A percentile compares a stretch with the other conserved stretches of the same genome.
Conservation (phyloP, 2,888 invertebrate species). For the Cotesia congregata region DNA sequence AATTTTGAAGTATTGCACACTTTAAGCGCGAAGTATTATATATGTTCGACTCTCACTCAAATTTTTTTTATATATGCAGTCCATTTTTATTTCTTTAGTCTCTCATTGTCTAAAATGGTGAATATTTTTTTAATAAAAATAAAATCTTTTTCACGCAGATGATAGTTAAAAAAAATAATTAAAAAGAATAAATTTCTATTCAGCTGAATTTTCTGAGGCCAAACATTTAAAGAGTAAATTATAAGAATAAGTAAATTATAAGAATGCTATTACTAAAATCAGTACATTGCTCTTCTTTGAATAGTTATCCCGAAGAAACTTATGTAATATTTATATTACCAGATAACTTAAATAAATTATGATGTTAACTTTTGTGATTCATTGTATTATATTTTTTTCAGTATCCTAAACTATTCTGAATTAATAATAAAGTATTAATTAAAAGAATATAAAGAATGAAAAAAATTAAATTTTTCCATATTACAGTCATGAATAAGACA, state of each 20-base stretch:
- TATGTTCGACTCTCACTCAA: background rate
- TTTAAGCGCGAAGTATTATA: background rate
- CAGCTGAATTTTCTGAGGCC: conserved; percentile 37
- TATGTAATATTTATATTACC: conserved; percentile 45
- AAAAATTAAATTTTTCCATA: background rate
- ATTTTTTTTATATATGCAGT: background rate
- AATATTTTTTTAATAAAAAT: too few species aligned
- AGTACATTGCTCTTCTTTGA: conserved; percentile 25
- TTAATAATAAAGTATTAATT: background rate
- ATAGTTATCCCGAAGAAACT: conserved; percentile 31
- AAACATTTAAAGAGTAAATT: conserved; percentile 46
- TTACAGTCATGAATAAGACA: background rate
- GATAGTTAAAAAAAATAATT: too few species aligned
- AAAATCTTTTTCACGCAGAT: too few species aligned
- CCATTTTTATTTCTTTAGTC: background rate
- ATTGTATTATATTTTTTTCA: background rate
- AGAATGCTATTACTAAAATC: conserved; percentile 37
- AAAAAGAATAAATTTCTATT: background rate
- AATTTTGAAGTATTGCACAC: background rate
- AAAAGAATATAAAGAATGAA: background rate
- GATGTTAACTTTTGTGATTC: background rate
- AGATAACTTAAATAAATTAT: conserved; percentile 15
- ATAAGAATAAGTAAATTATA: conserved; percentile 42
- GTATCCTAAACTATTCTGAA: background rate
- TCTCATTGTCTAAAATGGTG: background rate